Conservation (phyloP, 2,113 vertebrate species). For the Lagopus muta region DNA sequence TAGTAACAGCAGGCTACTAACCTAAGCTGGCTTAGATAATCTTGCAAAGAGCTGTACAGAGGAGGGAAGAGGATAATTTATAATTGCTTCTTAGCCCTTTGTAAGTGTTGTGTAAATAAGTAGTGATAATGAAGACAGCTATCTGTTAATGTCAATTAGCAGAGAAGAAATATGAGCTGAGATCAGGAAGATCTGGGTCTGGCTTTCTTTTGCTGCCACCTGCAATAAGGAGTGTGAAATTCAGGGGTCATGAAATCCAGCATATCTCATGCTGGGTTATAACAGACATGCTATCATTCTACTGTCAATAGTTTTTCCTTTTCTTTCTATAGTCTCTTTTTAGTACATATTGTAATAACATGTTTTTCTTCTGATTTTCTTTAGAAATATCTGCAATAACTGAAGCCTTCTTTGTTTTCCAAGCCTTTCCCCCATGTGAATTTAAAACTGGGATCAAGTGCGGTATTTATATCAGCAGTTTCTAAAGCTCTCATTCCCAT, state of each 20-base stretch:
- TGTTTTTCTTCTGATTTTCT: not conserved
- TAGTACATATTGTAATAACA: not conserved
- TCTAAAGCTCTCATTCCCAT: not conserved
- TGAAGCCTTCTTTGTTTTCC: not conserved
- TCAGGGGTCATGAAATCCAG: not conserved
- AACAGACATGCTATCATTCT: not conserved
- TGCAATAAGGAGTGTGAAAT: not conserved
- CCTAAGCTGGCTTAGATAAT: not conserved
- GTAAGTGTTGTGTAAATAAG: not conserved
- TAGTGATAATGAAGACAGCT: not conserved
- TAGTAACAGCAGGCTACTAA: not conserved
- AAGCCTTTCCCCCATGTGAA: not conserved
- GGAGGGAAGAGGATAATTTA: conserved; percentile 11
- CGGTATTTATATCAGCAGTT: not conserved
- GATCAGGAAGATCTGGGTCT: not conserved
- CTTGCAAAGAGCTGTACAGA: not conserved
- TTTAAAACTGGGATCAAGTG: not conserved
- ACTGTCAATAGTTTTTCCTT: fast-evolving
- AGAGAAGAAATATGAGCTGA: not conserved
- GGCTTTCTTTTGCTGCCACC: not conserved
- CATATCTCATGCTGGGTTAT: not conserved
- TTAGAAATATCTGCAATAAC: not conserved
- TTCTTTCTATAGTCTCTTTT: not conserved
- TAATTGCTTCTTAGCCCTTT: not conserved
- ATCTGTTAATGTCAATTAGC: not conserved